Percentiles rank a stretch among this genome's conserved stretches.
These are phyloP conservation scores for Liposcelis brunnea DNA, from an alignment of 2,888 invertebrate genomes.

Conservation along the genomic window DNA sequence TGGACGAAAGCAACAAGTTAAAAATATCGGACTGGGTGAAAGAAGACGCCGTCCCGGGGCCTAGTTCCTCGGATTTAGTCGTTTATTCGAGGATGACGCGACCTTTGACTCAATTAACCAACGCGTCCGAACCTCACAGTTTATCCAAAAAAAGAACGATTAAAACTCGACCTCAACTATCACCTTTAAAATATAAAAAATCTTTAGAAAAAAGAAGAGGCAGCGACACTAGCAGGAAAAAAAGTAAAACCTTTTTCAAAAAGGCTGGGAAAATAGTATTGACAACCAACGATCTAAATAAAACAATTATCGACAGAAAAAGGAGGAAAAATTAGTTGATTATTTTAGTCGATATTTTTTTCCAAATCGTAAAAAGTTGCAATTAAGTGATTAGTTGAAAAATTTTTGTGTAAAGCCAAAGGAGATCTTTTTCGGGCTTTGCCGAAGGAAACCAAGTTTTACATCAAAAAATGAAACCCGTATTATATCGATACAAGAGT, in stretches of 20 bases:
- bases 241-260: slow-evolving; percentile 1
- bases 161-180: neutral
- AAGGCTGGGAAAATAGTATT: neutral
- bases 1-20: neutral
- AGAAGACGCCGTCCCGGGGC: neutral
- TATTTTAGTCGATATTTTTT: neutral
- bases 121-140: neutral
- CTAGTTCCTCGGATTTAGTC: neutral
- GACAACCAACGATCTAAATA: neutral
- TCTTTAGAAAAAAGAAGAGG: slow-evolving; percentile 3
- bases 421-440: no score
- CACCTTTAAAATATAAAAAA: slow-evolving; percentile 6
- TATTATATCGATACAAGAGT: no score
- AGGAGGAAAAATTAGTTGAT: slow-evolving; percentile 1
- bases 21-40: slow-evolving; percentile 1
- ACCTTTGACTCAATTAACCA: neutral
- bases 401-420: no score
- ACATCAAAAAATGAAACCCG: no score
- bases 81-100: neutral
- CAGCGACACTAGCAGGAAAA: neutral
- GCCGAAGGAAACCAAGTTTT: no score
- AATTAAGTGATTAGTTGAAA: neutral
- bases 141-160: neutral
- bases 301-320: neutral
- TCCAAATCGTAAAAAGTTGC: neutral